Evolutionary conservation across 2,888 invertebrate species (phyloP), one percentile per base, ranked within the genome.

Genomic region (Camponotus fellah): DNA sequence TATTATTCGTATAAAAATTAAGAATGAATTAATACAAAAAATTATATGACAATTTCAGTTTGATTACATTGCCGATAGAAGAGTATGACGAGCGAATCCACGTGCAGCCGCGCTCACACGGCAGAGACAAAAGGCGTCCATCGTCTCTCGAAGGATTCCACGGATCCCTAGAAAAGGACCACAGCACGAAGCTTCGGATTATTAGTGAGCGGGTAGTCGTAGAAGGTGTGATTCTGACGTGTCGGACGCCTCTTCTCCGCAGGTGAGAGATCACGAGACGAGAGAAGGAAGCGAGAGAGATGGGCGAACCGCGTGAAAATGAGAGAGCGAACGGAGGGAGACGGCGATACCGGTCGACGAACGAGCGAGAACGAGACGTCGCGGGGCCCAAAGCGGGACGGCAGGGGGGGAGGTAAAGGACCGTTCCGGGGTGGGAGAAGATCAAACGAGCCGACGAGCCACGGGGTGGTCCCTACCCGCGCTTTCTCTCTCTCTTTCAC

Each of bases 401-500:
- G 85, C 26, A 65, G 21, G 26, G 46, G 72, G 87, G 83, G 84
- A 76, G 85, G 84, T 84, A 80, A 81, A 86, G 82, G 84, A 87
- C 81, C 68, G 77, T 69, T 34, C 21, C 74, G 79, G 86, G 90
- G 93, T 93, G 94, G 94, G 94, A 93, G 94, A 94, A 94, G 94
- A 94, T 94, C 94, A 94, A 94, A 94, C 92, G 94, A 93, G 94
- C 94, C 94, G 95, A 94, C 95, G 89, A 94, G 92, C 94, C 94
- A 94, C 94, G 94, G 95, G 94, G 94, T 94, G 93, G 94, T 94
- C 95, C 94, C 93, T 92, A 92, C 92, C 92, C 92, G 91, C 92
- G 90, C 91, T 91, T 90, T 91, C 91, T 91, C 91, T 91, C 92
- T 91, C 92, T 89, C 91, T 91, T 91, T 91, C 91, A 91, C 91